Evolutionary conservation across 2,797 vertebrate genomes (phyloP).

Genomic region (Labroides dimidiatus): DNA sequence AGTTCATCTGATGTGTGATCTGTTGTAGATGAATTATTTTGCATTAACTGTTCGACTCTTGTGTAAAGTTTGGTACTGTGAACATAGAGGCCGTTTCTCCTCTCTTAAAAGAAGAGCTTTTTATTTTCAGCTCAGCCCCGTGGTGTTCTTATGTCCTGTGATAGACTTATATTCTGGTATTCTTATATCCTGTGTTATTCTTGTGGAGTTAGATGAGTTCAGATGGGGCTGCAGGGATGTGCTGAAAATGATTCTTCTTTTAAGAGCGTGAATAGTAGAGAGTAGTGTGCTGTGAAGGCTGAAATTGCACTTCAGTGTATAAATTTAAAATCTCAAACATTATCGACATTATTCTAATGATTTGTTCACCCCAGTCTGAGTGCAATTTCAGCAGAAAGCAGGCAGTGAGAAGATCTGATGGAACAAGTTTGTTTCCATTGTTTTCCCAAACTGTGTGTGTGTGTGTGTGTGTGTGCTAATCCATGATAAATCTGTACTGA

Average conservation of each 20-base stretch:
- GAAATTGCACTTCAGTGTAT: slow-evolving; percentile 73
- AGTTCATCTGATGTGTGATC: slow-evolving; percentile 17
- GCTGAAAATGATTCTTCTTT: slow-evolving; percentile 58
- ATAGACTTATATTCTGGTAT: too few species aligned
- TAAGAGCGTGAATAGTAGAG: slow-evolving; percentile 51
- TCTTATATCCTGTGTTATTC: too few species aligned
- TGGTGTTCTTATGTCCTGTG: fast-evolving
- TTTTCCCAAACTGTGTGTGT: slow-evolving; percentile 30
- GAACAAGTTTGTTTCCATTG: slow-evolving; percentile 36
- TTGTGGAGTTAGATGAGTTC: background rate
- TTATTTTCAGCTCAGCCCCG: slow-evolving; percentile 48
- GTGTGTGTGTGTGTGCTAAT: background rate
- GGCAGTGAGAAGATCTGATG: slow-evolving; percentile 47
- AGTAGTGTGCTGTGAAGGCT: slow-evolving; percentile 44
- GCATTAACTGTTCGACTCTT: slow-evolving; percentile 57
- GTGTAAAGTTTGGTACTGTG: slow-evolving; percentile 8
- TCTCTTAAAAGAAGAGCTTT: slow-evolving; percentile 61
- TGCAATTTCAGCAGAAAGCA: slow-evolving; percentile 69
- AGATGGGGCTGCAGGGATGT: slow-evolving; percentile 20
- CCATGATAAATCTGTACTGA: background rate
- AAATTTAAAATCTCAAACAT: slow-evolving; percentile 2
- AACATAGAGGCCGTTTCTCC: slow-evolving; percentile 32
- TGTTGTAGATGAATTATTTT: slow-evolving; percentile 22
- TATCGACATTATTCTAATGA: background rate
- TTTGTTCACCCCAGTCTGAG: slow-evolving; percentile 22